A percentile compares a stretch with the other conserved stretches of the same genome.
Evolutionary conservation across 2,888 invertebrate genomes (phyloP).

Genomic region (Sarcophaga caerulescens): DNA sequence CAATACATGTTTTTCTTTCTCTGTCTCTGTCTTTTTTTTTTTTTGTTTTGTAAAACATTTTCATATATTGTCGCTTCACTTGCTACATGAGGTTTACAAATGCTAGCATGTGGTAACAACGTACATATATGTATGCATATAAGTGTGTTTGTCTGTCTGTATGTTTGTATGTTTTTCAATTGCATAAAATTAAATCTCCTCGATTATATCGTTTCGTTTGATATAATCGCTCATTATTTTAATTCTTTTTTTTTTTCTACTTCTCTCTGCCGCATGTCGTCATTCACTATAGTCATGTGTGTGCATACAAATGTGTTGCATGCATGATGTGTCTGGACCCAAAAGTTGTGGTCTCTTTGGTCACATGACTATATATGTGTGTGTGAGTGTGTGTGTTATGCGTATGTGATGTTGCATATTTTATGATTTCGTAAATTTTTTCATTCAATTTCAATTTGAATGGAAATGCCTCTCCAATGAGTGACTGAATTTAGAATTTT

Average conservation of each 20-base stretch:
- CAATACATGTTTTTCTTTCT: slow-evolving; percentile 59
- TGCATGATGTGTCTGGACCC: slow-evolving; percentile 16
- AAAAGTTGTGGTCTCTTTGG: slow-evolving; percentile 36
- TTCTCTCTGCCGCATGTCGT: slow-evolving; percentile 33
- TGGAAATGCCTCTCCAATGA: neutral
- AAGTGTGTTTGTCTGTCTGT: too few relatives aligned
- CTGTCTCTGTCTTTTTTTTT: neutral
- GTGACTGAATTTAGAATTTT: slow-evolving; percentile 20
- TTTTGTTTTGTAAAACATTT: neutral
- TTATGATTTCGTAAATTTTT: slow-evolving; percentile 34
- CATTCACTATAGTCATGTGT: too few relatives aligned
- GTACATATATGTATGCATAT: too few relatives aligned
- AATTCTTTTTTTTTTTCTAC: slow-evolving; percentile 1
- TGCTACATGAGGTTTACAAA: neutral
- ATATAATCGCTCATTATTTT: slow-evolving; percentile 33
- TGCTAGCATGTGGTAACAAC: too few relatives aligned
- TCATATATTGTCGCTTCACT: neutral
- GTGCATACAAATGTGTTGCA: too few relatives aligned
- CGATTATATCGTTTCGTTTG: slow-evolving; percentile 54
- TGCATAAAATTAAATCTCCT: slow-evolving; percentile 55
- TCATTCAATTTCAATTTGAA: slow-evolving; percentile 29
- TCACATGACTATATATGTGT: neutral
- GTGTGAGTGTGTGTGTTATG: neutral
- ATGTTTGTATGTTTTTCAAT: neutral
- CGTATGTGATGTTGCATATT: slow-evolving; percentile 3